These are phyloP conservation scores for Prochilodus magdalenae DNA, from an alignment of 2,113 vertebrate species.

Conservation along the genomic window DNA sequence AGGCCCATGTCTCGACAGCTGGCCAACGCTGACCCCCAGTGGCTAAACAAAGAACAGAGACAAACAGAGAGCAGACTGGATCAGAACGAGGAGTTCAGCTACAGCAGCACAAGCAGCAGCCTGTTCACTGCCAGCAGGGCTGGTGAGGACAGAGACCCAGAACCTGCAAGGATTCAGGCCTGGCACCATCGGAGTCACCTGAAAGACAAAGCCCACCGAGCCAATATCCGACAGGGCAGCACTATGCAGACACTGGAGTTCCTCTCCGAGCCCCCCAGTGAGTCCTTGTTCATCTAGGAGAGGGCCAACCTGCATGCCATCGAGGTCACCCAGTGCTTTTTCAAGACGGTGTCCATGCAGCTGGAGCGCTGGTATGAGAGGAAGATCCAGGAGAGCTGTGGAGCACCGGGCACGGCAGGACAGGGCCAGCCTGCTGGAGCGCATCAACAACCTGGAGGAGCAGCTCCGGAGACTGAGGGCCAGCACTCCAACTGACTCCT, in stretches of 20 bases:
- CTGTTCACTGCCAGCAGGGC: slow-evolving; percentile 51
- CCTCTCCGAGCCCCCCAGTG: slow-evolving; percentile 56
- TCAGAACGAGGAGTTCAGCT: slow-evolving; percentile 65
- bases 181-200: slow-evolving; percentile 76
- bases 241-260: slow-evolving; percentile 65
- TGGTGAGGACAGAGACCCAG: slow-evolving; percentile 55
- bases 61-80: slow-evolving; percentile 66
- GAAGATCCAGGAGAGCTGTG: slow-evolving; percentile 85
- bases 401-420: slow-evolving; percentile 82
- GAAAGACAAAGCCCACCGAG: slow-evolving; percentile 61
- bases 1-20: slow-evolving; percentile 64
- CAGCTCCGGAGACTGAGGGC: slow-evolving; percentile 85
- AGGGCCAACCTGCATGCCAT: slow-evolving; percentile 62
- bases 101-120: slow-evolving; percentile 66
- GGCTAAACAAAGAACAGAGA: slow-evolving; percentile 68
- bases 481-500: slow-evolving; percentile 74
- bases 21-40: slow-evolving; percentile 58
- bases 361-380: slow-evolving; percentile 92
- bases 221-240: slow-evolving; percentile 23
- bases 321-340: slow-evolving; percentile 89
- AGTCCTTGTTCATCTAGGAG: slow-evolving; percentile 36
- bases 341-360: slow-evolving; percentile 89
- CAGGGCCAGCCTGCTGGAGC: slow-evolving; percentile 79
- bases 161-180: slow-evolving; percentile 72
- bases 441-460: slow-evolving; percentile 84